Conservation (phyloP, 2,797 vertebrate genomes). For the Loris lydekkerianus region DNA sequence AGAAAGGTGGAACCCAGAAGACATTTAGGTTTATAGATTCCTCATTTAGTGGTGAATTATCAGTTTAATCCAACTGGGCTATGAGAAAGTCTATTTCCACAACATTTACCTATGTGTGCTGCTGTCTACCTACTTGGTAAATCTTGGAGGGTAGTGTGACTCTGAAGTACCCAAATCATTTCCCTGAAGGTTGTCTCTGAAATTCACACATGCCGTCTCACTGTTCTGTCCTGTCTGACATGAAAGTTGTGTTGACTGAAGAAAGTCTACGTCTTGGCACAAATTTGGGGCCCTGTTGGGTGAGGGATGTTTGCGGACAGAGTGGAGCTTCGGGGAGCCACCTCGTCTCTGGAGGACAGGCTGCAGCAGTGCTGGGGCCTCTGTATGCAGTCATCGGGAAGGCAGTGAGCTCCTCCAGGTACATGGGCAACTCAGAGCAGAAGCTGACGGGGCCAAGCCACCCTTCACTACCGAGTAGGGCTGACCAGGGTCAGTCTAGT, state of each 20-base stretch:
- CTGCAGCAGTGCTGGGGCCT: accelerated
- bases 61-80: not conserved
- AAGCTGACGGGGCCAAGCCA: accelerated
- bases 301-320: accelerated
- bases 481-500: accelerated
- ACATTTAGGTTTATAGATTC: not conserved
- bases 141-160: not conserved
- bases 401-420: too few relatives aligned
- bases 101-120: not conserved
- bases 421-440: accelerated
- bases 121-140: accelerated
- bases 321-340: accelerated
- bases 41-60: not conserved
- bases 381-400: accelerated
- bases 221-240: not conserved
- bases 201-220: accelerated
- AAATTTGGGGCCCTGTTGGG: not conserved
- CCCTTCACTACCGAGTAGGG: accelerated
- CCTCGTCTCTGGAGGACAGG: accelerated
- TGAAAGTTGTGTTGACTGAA: accelerated
- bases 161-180: not conserved
- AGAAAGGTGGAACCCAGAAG: not conserved
- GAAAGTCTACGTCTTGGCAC: not conserved
- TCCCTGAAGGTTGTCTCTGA: not conserved
- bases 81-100: accelerated